Evolutionary conservation across 2,797 vertebrate species (phyloP).

Genomic region (Hoplostethus atlanticus): DNA sequence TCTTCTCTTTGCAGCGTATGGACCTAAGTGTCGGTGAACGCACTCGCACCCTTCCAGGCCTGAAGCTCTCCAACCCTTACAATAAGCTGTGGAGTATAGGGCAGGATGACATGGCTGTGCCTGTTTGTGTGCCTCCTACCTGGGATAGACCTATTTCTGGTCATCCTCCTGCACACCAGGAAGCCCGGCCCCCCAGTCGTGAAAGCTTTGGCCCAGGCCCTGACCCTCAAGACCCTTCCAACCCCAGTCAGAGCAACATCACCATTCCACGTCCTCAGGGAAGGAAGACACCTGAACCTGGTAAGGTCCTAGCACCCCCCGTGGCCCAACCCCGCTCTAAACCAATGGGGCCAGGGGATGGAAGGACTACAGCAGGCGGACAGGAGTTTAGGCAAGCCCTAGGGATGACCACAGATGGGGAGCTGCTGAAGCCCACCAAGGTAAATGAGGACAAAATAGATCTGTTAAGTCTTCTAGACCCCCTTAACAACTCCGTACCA

Average conservation of each 20-base stretch:
- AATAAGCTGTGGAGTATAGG: slow-evolving; percentile 90
- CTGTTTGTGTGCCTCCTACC: slow-evolving; percentile 74
- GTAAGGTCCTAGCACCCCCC: slow-evolving; percentile 88
- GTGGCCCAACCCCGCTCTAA: slow-evolving; percentile 76
- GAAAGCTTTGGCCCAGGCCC: slow-evolving; percentile 58
- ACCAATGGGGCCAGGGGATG: slow-evolving; percentile 64
- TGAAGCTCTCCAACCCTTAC: slow-evolving; percentile 89
- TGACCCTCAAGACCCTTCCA: slow-evolving; percentile 74
- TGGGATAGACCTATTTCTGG: slow-evolving; percentile 80
- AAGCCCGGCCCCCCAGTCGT: slow-evolving; percentile 71
- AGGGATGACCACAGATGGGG: slow-evolving; percentile 70
- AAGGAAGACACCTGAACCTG: slow-evolving; percentile 92
- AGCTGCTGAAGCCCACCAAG: slow-evolving; percentile 84
- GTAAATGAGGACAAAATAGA: slow-evolving; percentile 76
- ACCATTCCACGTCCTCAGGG: slow-evolving; percentile 94
- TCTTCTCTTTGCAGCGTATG: slow-evolving; percentile 85
- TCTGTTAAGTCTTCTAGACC: slow-evolving; percentile 93
- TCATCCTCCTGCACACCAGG: slow-evolving; percentile 67
- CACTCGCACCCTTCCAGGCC: slow-evolving; percentile 85
- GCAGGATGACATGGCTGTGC: slow-evolving; percentile 84
- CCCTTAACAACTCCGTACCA: slow-evolving; percentile 77
- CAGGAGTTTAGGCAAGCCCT: slow-evolving; percentile 81
- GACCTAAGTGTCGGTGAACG: slow-evolving; percentile 86
- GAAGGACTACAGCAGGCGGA: slow-evolving; percentile 71
- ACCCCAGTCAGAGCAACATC: slow-evolving; percentile 83